Base-by-base conservation (phyloP, 2,888 invertebrate species). In the Anorthoa munda region DNA sequence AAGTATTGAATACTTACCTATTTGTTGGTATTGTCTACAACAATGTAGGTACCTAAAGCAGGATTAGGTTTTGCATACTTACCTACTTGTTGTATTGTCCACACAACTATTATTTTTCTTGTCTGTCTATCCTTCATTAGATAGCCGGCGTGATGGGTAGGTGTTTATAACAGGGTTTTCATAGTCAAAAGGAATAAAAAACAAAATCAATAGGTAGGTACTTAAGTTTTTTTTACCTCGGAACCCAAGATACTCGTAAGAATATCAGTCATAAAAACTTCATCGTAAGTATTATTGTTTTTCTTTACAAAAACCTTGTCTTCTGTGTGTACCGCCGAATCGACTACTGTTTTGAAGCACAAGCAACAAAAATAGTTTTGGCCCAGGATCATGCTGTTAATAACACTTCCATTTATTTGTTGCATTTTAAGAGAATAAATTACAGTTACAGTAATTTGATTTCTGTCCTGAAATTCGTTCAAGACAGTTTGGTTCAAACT, bases 291-390 rank as follows among this genome's bases (percentile, higher is more conserved):
- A 31, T 39, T 48, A 50, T 67, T 18, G 17, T 59, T 31, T 67
- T 59, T 59, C 31, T 18, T 48, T 58, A 59, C 31, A 59, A 59
- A 9, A 46, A 31, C 31, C 2, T 48, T 31, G 58, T 67, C 67
- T 59, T 48, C 31, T 48, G 48, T 31, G 48, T 67, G 48, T 18
- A 67, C 17, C 13, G 67, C 67, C 9, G 46, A 67, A 17, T 67
- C 67, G 2, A 17, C 17, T 46, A 63, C 63, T 0, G 65, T 69
- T 64, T 64, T 69, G 45, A 64, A 69, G 17, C 68, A 69, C n/a
- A 64, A n/a, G 45, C 68, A 64, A 68, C 68, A 69, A n/a, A 69
- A 69, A 69, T 68, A 39, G 11, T 69, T 69, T n/a, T 7, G 39
- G 15, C 45, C 21, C n/a, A 26, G 2, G 23, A 69, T 63, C n/a